A percentile compares a stretch with the other conserved stretches of the same genome.
Evolutionary conservation across 2,888 invertebrate genomes (phyloP).

Genomic region (Diadromus collaris): DNA sequence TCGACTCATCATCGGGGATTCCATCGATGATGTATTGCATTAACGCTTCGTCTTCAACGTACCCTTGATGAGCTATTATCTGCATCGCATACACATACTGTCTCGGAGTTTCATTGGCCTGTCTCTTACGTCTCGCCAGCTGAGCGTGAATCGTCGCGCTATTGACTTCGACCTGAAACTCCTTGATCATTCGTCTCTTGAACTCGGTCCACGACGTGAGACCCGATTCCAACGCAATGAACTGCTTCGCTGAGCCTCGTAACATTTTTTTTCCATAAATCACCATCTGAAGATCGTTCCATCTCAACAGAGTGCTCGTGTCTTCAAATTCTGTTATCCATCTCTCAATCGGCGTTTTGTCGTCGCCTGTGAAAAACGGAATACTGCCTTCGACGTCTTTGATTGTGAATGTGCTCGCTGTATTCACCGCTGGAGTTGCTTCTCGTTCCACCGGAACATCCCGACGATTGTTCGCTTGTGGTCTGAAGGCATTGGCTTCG

Average conservation of each 20-base stretch:
- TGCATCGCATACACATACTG: conserved; percentile 58
- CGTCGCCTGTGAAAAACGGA: conserved; percentile 49
- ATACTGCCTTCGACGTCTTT: conserved; percentile 54
- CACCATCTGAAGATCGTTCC: conserved; percentile 58
- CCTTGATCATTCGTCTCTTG: conserved; percentile 38
- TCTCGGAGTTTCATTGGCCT: conserved; percentile 44
- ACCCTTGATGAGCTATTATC: conserved; percentile 56
- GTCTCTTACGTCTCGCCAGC: conserved; percentile 42
- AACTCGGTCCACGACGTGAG: conserved; percentile 53
- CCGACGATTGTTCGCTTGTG: background rate
- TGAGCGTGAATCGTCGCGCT: conserved; percentile 53
- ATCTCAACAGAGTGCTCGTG: conserved; percentile 53
- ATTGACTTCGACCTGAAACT: conserved; percentile 55
- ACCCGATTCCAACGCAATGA: conserved; percentile 50
- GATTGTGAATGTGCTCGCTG: conserved; percentile 35
- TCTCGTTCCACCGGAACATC: background rate
- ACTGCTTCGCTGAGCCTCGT: conserved; percentile 59
- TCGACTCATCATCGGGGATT: conserved; percentile 45
- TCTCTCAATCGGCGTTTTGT: conserved; percentile 28
- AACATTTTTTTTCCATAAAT: conserved; percentile 59
- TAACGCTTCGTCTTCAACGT: conserved; percentile 46
- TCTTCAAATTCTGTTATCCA: conserved; percentile 62
- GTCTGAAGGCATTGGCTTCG: too few species aligned
- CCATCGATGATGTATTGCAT: conserved; percentile 57
- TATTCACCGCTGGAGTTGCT: background rate